phyloP scores from a whole-genome alignment of 1,140 invertebrate genomes.

The Streblospio benedicti region DNA sequence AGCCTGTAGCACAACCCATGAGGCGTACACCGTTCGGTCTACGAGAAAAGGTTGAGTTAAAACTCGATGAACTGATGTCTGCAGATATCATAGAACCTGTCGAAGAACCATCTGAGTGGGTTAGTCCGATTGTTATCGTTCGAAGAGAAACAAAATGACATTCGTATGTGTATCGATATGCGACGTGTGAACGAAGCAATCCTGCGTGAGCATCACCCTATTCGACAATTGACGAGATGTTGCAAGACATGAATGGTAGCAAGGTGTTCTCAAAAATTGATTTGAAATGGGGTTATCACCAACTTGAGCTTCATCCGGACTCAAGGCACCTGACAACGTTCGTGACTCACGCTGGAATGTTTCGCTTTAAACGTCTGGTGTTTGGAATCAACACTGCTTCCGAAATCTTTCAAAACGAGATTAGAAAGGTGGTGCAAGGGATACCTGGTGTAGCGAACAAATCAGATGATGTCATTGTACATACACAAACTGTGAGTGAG shows the following conservation, averaged over 20 bases:
- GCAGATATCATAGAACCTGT: neutral
- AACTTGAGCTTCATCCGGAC: neutral
- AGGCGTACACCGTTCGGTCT: neutral
- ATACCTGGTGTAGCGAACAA: neutral
- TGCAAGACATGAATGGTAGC: neutral
- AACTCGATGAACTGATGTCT: neutral
- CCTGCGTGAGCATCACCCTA: neutral
- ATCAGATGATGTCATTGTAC: slow-evolving; percentile 1
- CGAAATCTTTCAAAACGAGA: neutral
- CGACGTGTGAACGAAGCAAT: neutral
- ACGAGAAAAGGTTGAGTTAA: neutral
- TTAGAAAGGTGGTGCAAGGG: neutral
- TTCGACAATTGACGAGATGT: neutral
- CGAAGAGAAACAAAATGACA: neutral
- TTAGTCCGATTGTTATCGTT: neutral
- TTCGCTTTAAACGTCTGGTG: slow-evolving; percentile 1
- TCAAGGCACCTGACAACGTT: slow-evolving; percentile 1
- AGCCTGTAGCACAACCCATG: neutral
- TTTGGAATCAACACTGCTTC: slow-evolving; percentile 11
- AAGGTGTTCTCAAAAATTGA: neutral
- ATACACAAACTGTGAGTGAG: neutral
- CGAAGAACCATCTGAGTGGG: neutral
- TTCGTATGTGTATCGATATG: neutral
- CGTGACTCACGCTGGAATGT: neutral
- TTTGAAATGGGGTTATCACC: neutral